A percentile compares a stretch with the other conserved stretches of the same genome.
phyloP scores from a whole-genome alignment of 1,140 invertebrate species.

The Philaenus spumarius region DNA sequence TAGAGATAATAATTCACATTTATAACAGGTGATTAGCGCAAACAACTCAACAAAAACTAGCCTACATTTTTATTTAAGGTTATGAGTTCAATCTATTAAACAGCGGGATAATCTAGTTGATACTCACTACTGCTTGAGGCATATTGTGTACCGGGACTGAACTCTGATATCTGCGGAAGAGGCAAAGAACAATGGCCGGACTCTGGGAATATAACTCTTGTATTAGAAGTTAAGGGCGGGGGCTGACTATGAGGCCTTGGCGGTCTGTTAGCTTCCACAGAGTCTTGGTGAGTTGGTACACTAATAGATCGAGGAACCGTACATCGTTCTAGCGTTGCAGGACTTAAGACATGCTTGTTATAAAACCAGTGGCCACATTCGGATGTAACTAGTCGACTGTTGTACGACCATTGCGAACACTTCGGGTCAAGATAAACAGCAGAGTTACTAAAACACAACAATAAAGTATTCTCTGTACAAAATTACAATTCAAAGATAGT shows the following conservation, averaged over 20 bases:
- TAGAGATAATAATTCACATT: no score
- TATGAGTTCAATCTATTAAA: no score
- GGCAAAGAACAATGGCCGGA: constrained; percentile 22
- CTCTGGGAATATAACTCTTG: constrained; percentile 10
- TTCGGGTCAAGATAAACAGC: constrained; percentile 36
- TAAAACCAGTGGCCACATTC: constrained; percentile 36
- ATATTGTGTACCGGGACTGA: constrained; percentile 45
- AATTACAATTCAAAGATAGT: no score
- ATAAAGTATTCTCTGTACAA: no score
- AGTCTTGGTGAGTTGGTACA: constrained; percentile 23
- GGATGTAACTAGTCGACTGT: constrained; percentile 25
- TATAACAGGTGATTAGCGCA: no score
- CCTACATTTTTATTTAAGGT: constrained; percentile 7
- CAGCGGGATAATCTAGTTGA: no score
- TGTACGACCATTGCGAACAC: constrained; percentile 31
- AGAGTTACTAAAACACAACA: constrained; percentile 33
- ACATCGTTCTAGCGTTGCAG: constrained; percentile 15
- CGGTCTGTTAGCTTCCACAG: not conserved
- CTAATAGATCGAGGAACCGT: constrained; percentile 26
- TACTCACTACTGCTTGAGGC: constrained; percentile 56
- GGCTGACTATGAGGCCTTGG: constrained; percentile 22
- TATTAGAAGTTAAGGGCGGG: constrained; percentile 10
- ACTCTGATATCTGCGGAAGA: constrained; percentile 47
- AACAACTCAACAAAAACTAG: no score
- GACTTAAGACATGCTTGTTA: constrained; percentile 28